Base-by-base conservation (phyloP, 2,888 invertebrate genomes). In the Lasioglossum malachurum region DNA sequence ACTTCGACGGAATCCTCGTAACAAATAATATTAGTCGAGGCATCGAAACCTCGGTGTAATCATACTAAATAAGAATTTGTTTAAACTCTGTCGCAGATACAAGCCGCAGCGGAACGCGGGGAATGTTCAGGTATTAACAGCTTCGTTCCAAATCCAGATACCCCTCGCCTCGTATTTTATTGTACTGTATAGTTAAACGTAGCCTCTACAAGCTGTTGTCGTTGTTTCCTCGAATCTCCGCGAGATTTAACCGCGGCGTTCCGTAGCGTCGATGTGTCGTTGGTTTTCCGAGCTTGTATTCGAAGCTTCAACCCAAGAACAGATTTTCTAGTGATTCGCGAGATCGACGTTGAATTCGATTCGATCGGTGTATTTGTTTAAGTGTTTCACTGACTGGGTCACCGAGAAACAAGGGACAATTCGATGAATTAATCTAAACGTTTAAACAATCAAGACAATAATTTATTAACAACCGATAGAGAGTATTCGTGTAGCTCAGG, bases 161-260 rank as follows among this genome's bases (percentile, higher is more conserved):
- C 90, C 89, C 90, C 93, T 88, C 93, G 92, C 89, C 93, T 94
- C 91, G 94, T 95, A 91, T 95, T 95, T 94, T 95, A 94, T 87
- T 94, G 94, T 92, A 94, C 93, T 87, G 92, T 95, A 91, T 95
- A 93, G 93, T 89, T 89, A 88, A 89, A 77, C 80, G 82, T 92
- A 92, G 90, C 82, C 82, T 89, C 88, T 89, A 84, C 79, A 87
- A 82, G 72, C 78, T 87, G 84, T 83, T 57, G 72, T 85, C 87
- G 88, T 85, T 81, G 83, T 82, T 88, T 80, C 83, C 74, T 60
- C 83, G 88, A 90, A 80, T 88, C 84, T 89, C 83, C 23, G 67
- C 23, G 46, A 81, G 78, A 80, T 82, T 76, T 64, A 67, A 79
- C n/a, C 49, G 71, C 74, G 85, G 75, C 74, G 82, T 44, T 78